Evolutionary conservation across 92 coral and sea anemone genomes (phyloP).

Genomic region (Epizoanthus illoricatus): DNA sequence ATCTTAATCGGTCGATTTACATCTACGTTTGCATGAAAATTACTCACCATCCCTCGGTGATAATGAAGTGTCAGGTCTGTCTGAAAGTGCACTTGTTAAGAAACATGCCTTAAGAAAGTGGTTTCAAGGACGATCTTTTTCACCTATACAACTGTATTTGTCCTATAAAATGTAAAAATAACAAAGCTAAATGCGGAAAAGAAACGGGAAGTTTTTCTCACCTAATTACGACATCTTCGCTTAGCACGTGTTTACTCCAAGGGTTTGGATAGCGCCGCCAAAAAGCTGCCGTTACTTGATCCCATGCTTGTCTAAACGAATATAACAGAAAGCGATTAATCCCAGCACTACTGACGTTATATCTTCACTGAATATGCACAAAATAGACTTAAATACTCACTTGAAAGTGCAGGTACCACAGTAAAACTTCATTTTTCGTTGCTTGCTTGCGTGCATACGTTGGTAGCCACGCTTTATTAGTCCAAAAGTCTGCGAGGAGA

Average conservation of each 20-base stretch:
- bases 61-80: background rate
- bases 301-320: slow-evolving; percentile 80
- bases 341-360: background rate
- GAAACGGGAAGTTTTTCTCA: slow-evolving; percentile 16
- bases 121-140: too few species aligned
- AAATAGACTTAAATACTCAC: slow-evolving; percentile 35
- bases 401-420: slow-evolving; percentile 50
- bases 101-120: background rate
- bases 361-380: background rate
- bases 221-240: slow-evolving; percentile 91
- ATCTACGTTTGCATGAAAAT: too few species aligned
- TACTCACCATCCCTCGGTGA: too few species aligned
- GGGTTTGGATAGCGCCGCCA: slow-evolving; percentile 97
- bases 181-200: background rate
- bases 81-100: background rate
- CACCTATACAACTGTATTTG: background rate
- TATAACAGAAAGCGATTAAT: slow-evolving; percentile 5
- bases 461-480: slow-evolving; percentile 20
- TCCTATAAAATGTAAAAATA: background rate
- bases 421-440: slow-evolving; percentile 59
- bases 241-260: slow-evolving; percentile 95
- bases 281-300: slow-evolving; percentile 83
- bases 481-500: background rate
- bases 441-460: background rate
- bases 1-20: background rate